Conservation (phyloP, 1,140 invertebrate genomes). For the Eulimnadia texana region DNA sequence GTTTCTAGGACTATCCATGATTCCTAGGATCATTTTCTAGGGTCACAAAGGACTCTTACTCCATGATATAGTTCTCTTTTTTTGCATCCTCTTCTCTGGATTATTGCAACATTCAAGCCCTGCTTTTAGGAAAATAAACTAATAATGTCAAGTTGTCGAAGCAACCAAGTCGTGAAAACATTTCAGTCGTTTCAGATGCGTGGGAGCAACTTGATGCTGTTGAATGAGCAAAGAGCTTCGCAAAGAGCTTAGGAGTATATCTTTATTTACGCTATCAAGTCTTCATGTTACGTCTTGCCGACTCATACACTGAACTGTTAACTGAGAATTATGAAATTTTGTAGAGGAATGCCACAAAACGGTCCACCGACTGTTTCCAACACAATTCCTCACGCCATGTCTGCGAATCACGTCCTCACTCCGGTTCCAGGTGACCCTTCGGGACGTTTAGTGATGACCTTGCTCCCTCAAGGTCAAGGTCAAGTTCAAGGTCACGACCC, state of each 20-base stretch:
- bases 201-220: not conserved
- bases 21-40: no score
- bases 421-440: slow-evolving; percentile 12
- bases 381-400: not conserved
- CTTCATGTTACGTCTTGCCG: not conserved
- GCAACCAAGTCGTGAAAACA: not conserved
- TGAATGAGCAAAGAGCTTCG: not conserved
- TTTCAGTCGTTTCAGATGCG: not conserved
- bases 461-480: slow-evolving; percentile 10
- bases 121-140: not conserved
- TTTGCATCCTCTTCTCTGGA: not conserved
- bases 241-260: not conserved
- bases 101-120: not conserved
- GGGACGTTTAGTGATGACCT: slow-evolving; percentile 14
- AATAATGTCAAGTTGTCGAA: not conserved
- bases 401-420: slow-evolving; percentile 10
- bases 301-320: not conserved
- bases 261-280: not conserved
- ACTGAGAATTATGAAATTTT: not conserved
- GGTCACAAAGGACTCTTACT: no score
- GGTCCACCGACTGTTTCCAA: not conserved
- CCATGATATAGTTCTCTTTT: no score
- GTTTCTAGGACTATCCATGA: no score
- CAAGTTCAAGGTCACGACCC: not conserved
- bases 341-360: slow-evolving; percentile 2